phyloP scores from a whole-genome alignment of 2,797 vertebrate species.

The Toxotes lorentzi region DNA sequence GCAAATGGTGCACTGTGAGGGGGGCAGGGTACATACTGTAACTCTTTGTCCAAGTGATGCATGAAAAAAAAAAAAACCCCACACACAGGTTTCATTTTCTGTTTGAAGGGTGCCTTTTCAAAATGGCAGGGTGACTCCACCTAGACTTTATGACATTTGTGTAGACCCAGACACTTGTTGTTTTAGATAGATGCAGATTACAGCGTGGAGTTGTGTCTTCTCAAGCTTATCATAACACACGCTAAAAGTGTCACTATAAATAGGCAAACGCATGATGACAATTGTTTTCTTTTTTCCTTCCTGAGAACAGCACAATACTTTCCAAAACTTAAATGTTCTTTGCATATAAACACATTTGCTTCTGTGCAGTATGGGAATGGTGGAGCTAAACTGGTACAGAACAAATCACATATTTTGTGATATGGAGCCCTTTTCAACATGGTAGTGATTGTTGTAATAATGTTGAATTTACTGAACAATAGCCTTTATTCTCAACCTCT shows the following conservation, averaged over 20 bases:
- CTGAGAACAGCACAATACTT: not conserved
- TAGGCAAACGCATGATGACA: not conserved
- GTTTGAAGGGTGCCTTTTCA: not conserved
- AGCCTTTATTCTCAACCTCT: too few species aligned
- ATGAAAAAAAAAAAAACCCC: not conserved
- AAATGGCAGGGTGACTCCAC: not conserved
- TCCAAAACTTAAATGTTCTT: not conserved
- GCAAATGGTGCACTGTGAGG: not conserved
- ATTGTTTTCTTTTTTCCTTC: too few species aligned
- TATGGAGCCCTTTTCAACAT: not conserved
- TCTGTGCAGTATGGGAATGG: not conserved
- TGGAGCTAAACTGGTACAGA: constrained; percentile 18
- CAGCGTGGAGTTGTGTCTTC: not conserved
- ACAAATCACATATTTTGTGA: not conserved
- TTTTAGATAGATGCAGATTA: not conserved
- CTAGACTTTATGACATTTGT: not conserved
- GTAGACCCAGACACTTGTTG: not conserved
- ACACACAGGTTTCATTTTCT: constrained; percentile 3
- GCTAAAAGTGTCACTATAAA: not conserved
- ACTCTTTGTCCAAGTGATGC: constrained; percentile 9
- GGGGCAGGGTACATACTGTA: not conserved
- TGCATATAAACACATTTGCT: not conserved
- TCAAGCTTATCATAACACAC: not conserved
- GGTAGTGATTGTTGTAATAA: too few species aligned
- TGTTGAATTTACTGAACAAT: not conserved